Evolutionary conservation across 2,113 vertebrate genomes (phyloP).

Genomic region (Tringa solitaria): DNA sequence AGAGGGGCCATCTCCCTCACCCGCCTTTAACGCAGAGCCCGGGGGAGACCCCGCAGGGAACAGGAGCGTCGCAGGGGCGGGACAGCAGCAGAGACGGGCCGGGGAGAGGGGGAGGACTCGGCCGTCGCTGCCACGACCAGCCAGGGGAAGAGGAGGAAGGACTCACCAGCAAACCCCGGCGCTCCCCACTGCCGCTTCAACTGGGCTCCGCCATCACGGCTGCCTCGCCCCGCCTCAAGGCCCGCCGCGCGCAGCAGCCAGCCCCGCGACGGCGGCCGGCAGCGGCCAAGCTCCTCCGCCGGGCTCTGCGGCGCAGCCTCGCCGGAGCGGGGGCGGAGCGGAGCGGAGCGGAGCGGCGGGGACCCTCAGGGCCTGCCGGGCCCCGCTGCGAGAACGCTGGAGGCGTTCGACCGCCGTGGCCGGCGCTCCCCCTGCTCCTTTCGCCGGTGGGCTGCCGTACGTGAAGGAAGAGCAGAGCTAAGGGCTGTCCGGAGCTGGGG

Average conservation of each 20-base stretch:
- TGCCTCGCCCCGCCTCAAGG: neutral
- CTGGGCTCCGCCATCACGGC: neutral
- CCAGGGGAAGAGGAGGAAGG: accelerated
- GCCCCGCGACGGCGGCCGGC: neutral
- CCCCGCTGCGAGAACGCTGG: accelerated
- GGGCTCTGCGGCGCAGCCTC: accelerated
- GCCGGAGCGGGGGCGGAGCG: neutral
- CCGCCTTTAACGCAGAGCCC: neutral
- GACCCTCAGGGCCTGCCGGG: accelerated
- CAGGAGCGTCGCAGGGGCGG: neutral
- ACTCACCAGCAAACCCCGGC: accelerated
- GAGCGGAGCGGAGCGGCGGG: neutral
- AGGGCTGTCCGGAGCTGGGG: neutral
- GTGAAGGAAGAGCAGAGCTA: neutral
- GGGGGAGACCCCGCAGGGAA: accelerated
- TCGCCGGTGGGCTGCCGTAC: neutral
- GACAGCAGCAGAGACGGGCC: neutral
- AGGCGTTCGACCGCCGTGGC: accelerated
- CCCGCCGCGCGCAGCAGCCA: neutral
- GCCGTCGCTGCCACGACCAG: accelerated
- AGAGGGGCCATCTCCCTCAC: neutral
- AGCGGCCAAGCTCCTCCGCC: accelerated
- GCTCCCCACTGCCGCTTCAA: neutral
- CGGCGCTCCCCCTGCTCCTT: accelerated
- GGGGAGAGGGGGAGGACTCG: accelerated